Evolutionary conservation across 2,888 invertebrate species (phyloP), one percentile per base, ranked within the genome.

Genomic region (Tillus elongatus): DNA sequence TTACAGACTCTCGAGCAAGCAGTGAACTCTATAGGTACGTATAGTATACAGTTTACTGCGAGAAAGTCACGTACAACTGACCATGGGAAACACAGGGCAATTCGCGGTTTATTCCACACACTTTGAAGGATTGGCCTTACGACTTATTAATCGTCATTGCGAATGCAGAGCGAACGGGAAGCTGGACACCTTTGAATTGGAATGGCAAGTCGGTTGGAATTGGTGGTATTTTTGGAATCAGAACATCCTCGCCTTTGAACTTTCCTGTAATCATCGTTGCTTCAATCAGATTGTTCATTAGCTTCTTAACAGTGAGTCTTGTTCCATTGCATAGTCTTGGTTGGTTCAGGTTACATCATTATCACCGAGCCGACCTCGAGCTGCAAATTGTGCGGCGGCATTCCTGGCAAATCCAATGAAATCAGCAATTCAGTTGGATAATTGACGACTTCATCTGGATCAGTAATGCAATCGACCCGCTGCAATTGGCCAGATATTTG

Each of bases 71-170:
- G 43, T 61, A 60, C 37, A 59, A 45, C 33, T 46, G 42, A 13
- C 58, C 58, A 47, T 62, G 56, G 13, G 56, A 53, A 45, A 61
- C 60, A 45, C 56, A 54, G 35, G 47, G 44, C 30, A 42, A 46
- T 50, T 52, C 50, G 35, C 60, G 47, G 52, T 58, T 46, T 40
- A 60, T 36, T 30, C 56, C 60, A 46, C 52, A 52, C 44, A 54
- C 45, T 15, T 14, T 28, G 19, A 42, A 34, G 2, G 40, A 35
- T 35, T 53, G 50, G 15, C 52, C 52, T 49, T 55, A 53, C 28
- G 55, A 49, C 46, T 55, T 57, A 42, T 59, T 54, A 28, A 53
- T 52, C n/a, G 52, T 45, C 49, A 56, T 51, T 33, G 52, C 51
- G 32, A 43, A 43, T 4, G 39, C 37, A 16, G 35, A 15, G 11